Percentiles rank a stretch among this genome's conserved stretches.
Conservation (phyloP, 1,140 invertebrate species). For the Nephila pilipes region DNA sequence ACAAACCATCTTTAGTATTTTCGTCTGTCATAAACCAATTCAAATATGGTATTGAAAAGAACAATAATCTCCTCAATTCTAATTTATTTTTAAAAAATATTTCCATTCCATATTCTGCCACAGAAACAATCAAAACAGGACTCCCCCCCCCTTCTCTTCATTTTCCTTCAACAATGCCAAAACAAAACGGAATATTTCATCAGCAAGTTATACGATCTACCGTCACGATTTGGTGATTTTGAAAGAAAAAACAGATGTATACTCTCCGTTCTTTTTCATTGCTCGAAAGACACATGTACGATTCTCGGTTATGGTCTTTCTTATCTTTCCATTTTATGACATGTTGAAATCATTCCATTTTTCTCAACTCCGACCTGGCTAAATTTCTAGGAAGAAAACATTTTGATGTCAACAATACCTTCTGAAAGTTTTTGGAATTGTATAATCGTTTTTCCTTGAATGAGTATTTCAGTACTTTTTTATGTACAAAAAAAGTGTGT, state of each 20-base stretch:
- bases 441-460: no score
- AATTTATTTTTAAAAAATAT: neutral
- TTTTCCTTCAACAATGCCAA: neutral
- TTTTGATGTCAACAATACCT: neutral
- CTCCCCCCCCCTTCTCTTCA: neutral
- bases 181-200: slow-evolving; percentile 32
- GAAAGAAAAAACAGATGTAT: neutral
- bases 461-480: no score
- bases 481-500: no score
- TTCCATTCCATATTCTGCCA: neutral
- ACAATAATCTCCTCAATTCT: neutral
- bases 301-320: neutral
- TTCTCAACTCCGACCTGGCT: neutral
- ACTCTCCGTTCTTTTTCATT: neutral
- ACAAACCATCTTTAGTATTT: neutral
- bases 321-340: slow-evolving; percentile 6
- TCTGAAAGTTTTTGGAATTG: neutral
- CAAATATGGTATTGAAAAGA: neutral
- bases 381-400: neutral
- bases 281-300: neutral
- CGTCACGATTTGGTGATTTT: slow-evolving; percentile 33
- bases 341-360: slow-evolving; percentile 35
- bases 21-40: no score
- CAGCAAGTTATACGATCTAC: slow-evolving; percentile 16
- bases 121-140: neutral